A percentile compares a stretch with the other conserved stretches of the same genome.
These are phyloP conservation scores for Martes flavigula DNA, from an alignment of 2,797 vertebrate genomes.

Conservation along the genomic window DNA sequence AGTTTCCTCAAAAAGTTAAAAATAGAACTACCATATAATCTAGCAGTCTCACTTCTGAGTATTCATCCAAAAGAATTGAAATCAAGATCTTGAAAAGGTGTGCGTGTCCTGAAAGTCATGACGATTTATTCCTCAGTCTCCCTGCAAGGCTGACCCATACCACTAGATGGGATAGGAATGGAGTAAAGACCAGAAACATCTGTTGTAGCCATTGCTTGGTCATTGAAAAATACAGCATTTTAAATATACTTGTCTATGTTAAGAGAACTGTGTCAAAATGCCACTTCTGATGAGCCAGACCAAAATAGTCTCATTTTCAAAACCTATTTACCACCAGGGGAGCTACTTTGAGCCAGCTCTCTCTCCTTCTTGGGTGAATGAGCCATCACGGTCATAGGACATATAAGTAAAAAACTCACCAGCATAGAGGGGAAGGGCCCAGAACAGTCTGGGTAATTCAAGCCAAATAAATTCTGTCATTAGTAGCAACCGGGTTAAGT, in stretches of 20 bases:
- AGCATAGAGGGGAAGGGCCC: background rate
- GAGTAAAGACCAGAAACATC: background rate
- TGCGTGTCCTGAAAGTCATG: background rate
- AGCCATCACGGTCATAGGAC: background rate
- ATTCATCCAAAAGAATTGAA: constrained; percentile 3
- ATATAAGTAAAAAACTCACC: background rate
- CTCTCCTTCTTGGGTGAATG: background rate
- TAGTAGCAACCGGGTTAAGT: background rate
- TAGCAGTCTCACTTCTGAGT: background rate
- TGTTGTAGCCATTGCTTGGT: background rate
- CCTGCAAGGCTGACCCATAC: background rate
- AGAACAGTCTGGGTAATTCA: background rate
- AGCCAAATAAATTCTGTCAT: background rate
- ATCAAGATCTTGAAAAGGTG: background rate
- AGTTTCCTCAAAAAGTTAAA: background rate
- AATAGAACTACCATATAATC: background rate
- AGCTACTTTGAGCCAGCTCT: background rate
- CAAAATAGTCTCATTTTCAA: background rate
- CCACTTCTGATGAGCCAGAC: background rate
- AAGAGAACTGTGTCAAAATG: background rate
- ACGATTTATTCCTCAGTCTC: background rate
- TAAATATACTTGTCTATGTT: background rate
- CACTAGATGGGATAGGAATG: background rate
- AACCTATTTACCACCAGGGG: background rate
- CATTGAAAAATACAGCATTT: background rate